Evolutionary conservation across 92 coral and sea anemone species (phyloP).

Genomic region (Ricordea florida): DNA sequence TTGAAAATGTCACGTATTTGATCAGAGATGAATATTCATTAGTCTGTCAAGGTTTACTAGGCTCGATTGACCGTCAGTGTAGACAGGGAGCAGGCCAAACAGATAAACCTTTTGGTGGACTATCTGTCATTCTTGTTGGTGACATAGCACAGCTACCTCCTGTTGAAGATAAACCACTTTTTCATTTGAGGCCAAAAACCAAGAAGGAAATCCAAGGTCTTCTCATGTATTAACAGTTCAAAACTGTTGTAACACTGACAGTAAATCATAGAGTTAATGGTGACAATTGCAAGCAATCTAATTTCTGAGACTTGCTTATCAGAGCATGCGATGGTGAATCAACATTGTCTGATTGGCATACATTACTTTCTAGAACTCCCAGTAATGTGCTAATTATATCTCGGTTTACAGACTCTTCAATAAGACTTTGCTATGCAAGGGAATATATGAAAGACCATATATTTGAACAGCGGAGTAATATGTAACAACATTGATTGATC

Average conservation of each 20-base stretch:
- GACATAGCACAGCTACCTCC: conserved; percentile 73
- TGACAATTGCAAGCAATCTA: conserved; percentile 12
- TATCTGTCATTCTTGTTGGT: conserved; percentile 63
- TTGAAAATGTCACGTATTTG: too few relatives aligned
- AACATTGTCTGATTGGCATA: conserved; percentile 54
- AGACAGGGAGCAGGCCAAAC: too few relatives aligned
- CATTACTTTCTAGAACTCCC: conserved; percentile 58
- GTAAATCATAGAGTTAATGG: conserved; percentile 78
- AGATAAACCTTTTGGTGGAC: too few relatives aligned
- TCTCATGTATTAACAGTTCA: conserved; percentile 62
- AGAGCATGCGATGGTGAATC: conserved; percentile 76
- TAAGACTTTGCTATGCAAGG: conserved; percentile 56
- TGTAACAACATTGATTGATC: too few relatives aligned
- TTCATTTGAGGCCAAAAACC: conserved; percentile 61
- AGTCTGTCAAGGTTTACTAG: too few relatives aligned
- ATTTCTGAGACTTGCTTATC: conserved; percentile 49
- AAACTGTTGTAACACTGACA: conserved; percentile 59
- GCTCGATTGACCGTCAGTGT: too few relatives aligned
- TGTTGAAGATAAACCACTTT: conserved; percentile 71
- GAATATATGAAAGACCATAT: too few relatives aligned
- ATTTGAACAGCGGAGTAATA: too few relatives aligned
- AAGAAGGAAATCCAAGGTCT: conserved; percentile 58
- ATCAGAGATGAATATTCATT: too few relatives aligned
- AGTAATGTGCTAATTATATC: conserved; percentile 26
- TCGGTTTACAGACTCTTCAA: conserved; percentile 23